Base-by-base conservation (phyloP, 2,113 vertebrate genomes). In the Sardina pilchardus region DNA sequence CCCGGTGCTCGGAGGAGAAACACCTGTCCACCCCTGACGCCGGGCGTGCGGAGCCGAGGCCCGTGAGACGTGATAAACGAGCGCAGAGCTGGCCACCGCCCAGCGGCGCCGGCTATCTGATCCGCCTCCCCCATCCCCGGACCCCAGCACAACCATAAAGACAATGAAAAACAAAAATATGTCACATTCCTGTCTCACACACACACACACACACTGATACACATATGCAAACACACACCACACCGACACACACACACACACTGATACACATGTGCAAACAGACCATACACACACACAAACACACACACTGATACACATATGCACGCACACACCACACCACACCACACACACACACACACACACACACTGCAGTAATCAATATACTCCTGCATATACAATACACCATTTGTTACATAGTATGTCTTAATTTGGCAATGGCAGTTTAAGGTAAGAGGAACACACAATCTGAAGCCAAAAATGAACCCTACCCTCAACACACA, bases 1-100 rank as follows among this genome's bases (percentile, higher is more conserved):
- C 63, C 39, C 50, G 24, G 16, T 17, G 59, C 67, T 87, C 47
- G 30, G 59, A 85, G 85, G 87, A 88, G 63, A 85, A 91, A 89
- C 90, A 91, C 92, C 90, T 93, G 92, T 92, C 88, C n/a, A 89
- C 59, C 84, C 84, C 80, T 50, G 87, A 86, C 84, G 2, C 21
- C 36, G 44, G 84, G 34, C 56, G 84, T 24, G 75, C 82, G 78
- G 83, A 84, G 83, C 30, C 48, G 85, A 85, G 83, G 59, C 67
- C 67, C 0, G 8, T 3, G 42, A n/a, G 17, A 50, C 24, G 83
- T 88, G 86, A 92, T 86, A 88, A 91, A 91, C 88, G 84, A 91
- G 91, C 53, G 39, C 3, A 6, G 89, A 81, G 39, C 87, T 90
- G 88, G 92, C 85, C 6, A 63, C 88, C 85, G 85, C 88, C 87